Base-by-base conservation (phyloP, 1,140 invertebrate genomes). In the Zaprionus nigranus region DNA sequence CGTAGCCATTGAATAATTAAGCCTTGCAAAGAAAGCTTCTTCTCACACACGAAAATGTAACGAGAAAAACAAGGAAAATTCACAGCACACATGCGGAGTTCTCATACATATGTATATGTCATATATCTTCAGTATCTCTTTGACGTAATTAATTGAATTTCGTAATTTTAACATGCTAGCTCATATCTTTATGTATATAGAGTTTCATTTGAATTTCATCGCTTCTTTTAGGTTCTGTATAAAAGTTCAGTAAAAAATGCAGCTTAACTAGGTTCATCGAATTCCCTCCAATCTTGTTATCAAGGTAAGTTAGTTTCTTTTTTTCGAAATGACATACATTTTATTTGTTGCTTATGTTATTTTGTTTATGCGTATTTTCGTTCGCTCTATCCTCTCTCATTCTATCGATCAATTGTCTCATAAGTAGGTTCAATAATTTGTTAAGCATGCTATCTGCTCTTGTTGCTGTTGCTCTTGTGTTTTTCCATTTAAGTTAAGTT, bases 211-310 rank as follows among this genome's bases (percentile, higher is more conserved):
- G 11, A 67, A 71, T 75, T 46, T 73, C 46, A 68, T 62, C 24
- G 20, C 58, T 51, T 65, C 34, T 72, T 46, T 46, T 46, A 17
- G 60, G 75, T 80, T 90, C 79, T 82, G 86, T 90, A 90, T 88
- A 91, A 91, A 91, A 91, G 84, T 91, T 91, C 88, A 91, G 88
- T 91, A 91, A 91, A 91, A 91, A 91, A 91, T 91, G 88, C 85
- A 82, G 79, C 88, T 91, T 91, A 91, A 90, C 88, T 91, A 91
- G 83, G 62, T 88, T 75, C 69, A 68, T 72, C 82, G 60, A 90
- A 78, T 87, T 83, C 51, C 43, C 78, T 84, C 77, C 84, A 75
- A 87, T 74, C 69, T 65, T 67, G 60, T 64, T 79, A 67, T 78
- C 43, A 75, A 74, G 63, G 69, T 72, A 72, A 61, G 64, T 71